These are phyloP conservation scores for Gymnocypris eckloni DNA, from an alignment of 2,797 vertebrate species.

Conservation along the genomic window DNA sequence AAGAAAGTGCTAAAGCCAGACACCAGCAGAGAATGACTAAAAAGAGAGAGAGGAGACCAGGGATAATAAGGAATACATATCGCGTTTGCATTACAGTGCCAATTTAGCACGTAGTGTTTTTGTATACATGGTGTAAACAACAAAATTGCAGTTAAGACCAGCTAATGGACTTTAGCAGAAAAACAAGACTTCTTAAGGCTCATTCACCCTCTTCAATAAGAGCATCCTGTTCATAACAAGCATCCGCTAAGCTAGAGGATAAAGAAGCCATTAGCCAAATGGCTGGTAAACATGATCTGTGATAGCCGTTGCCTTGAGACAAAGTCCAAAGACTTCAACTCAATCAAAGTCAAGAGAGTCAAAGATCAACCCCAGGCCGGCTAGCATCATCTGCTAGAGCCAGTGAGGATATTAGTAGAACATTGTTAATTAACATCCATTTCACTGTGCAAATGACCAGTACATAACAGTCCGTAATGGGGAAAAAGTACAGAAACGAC, in stretches of 20 bases:
- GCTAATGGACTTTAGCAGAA: slow-evolving; percentile 30
- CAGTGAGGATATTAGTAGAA: slow-evolving; percentile 9
- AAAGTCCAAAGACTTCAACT: slow-evolving; percentile 1
- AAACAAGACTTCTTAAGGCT: slow-evolving; percentile 23
- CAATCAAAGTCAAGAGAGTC: slow-evolving; percentile 13
- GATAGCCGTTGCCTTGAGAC: slow-evolving; percentile 1
- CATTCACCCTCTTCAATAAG: slow-evolving; percentile 20
- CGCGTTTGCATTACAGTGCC: background rate
- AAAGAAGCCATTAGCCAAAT: slow-evolving; percentile 41
- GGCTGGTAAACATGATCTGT: slow-evolving; percentile 12
- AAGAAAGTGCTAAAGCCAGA: slow-evolving; percentile 5
- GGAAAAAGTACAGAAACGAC: slow-evolving; percentile 55
- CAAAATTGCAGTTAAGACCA: slow-evolving; percentile 7
- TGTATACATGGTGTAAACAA: slow-evolving; percentile 18
- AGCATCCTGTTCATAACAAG: slow-evolving; percentile 25
- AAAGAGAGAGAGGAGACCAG: slow-evolving; percentile 15
- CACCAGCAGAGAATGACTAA: background rate
- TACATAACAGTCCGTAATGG: background rate
- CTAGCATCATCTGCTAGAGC: slow-evolving; percentile 5
- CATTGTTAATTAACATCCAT: slow-evolving; percentile 27
- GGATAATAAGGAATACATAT: background rate
- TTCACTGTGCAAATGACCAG: slow-evolving; percentile 26
- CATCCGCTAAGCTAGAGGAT: background rate
- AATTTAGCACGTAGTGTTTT: slow-evolving; percentile 10
- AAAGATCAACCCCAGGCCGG: slow-evolving; percentile 16